Evolutionary conservation across 2,888 invertebrate genomes (phyloP), one percentile per base, ranked within the genome.

Genomic region (Chelonus formosanus): DNA sequence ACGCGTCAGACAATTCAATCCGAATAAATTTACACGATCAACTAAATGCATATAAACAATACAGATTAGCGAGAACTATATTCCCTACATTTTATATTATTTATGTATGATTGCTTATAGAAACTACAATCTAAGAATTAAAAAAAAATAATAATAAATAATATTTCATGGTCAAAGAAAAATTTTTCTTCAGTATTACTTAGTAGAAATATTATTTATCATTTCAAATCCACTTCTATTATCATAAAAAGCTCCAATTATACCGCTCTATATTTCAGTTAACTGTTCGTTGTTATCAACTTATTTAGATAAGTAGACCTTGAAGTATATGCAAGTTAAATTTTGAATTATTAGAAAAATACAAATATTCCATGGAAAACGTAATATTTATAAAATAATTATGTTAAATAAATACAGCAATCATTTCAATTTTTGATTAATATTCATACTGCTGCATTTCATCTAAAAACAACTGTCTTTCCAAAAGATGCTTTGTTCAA

Each of bases 1-100:
- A 66, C 52, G 40, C 56, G 53, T 40, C 55, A 47, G 54, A 56
- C 20, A 52, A 53, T 58, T 58, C 59, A 40, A 36, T 35, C 10
- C 35, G 6, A 8, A 48, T 48, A 45, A 48, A 31, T 34, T 40
- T 40, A 20, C 20, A 6, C 4, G 7, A 31, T 20, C 31, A 55
- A 36, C n/a, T 7, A 44, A 3, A 43, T 7, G 6, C 43, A 8
- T 47, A 35, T 58, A 20, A 35, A 3, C 5, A 20, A 20, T 20
- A 2, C 2, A 20, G 20, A 20, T 20, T 20, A 20, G 1, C 2
- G 20, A 20, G 1, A 20, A 20, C 2, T 20, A 20, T 20, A n/a
- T n/a, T n/a, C n/a, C n/a, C n/a, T n/a, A n/a, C n/a, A n/a, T n/a
- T n/a, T n/a, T n/a, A n/a, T n/a, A n/a, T n/a, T n/a, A n/a, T n/a